Percentiles rank a stretch among this genome's conserved stretches.
phyloP scores from a whole-genome alignment of 2,797 vertebrate genomes.

The Iguana delicatissima region DNA sequence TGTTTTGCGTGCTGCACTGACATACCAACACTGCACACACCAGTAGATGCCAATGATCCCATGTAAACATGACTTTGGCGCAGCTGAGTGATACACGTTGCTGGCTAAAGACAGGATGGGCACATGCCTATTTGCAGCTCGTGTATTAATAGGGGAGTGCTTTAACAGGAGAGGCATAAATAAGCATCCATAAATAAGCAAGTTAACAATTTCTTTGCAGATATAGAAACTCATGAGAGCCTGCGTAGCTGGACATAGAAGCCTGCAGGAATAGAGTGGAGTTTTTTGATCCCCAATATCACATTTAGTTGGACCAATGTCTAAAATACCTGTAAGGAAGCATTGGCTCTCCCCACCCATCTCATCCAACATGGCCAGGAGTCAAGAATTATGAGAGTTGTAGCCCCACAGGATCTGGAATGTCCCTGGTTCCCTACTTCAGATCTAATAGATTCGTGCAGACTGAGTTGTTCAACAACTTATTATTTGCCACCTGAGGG shows the following conservation, averaged over 20 bases:
- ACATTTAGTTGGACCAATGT: constrained; percentile 3
- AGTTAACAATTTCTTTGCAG: not conserved
- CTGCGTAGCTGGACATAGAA: too few species aligned
- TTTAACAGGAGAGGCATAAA: too few species aligned
- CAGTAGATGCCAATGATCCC: too few species aligned
- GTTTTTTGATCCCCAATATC: not conserved
- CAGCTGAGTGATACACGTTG: not conserved
- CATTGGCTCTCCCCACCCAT: too few species aligned
- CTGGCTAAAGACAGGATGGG: not conserved
- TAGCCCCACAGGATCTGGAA: too few species aligned
- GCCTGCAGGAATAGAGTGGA: too few species aligned
- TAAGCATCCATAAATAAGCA: not conserved
- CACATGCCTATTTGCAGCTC: not conserved
- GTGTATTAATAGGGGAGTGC: not conserved
- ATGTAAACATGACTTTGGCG: not conserved
- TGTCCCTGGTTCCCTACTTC: too few species aligned
- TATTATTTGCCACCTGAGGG: constrained; percentile 32
- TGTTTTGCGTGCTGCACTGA: not conserved
- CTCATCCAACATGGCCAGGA: too few species aligned
- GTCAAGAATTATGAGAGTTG: too few species aligned
- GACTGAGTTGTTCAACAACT: constrained; percentile 39
- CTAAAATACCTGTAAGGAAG: constrained; percentile 1
- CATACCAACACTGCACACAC: not conserved
- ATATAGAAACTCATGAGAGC: too few species aligned
- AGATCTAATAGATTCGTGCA: constrained; percentile 16